Base-by-base conservation (phyloP, 2,113 vertebrate genomes). In the Octodon degus region DNA sequence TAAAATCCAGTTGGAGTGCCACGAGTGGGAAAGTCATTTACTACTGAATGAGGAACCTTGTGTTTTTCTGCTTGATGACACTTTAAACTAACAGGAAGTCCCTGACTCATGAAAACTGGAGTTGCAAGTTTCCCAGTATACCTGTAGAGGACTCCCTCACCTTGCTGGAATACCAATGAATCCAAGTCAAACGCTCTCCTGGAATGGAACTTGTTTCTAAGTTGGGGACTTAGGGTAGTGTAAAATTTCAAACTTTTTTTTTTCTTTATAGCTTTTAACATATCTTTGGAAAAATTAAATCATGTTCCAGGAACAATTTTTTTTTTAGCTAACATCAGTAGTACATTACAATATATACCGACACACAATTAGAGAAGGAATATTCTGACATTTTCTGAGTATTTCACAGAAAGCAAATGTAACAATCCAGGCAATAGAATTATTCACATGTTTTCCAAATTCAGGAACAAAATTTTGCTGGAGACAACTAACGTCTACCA, bases 311-410 rank as follows among this genome's bases (percentile, higher is more conserved):
- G 55, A 58, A 58, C 55, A 19, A 58, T 58, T 58, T 58, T 58
- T 58, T 58, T 58, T 58, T 58, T 19, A 58, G 55, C 98, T 98
- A 97, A 98, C 98, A 98, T 97, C 97, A 98, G 77, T 97, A 97
- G 98, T 97, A 98, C 98, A 98, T 98, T 98, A 98, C 98, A 98
- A 98, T 98, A 97, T 60, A 95, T 97, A 97, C 74, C 62, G 97
- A 98, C 97, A 98, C 97, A 98, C 62, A 53, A 96, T 97, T 97
- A 96, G 94, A 95, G 97, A 98, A 98, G 98, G 98, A 98, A 98
- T 98, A 98, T 98, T 98, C 97, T 98, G 98, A 98, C 95, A 97
- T 97, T 97, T 98, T 98, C 94, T 90, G 97, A 97, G 98, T 98
- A 98, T 97, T 98, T 97, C 97, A 98, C 83, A 86, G 98, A 98